These are phyloP conservation scores for Tautogolabrus adspersus DNA, from an alignment of 2,113 vertebrate species.

Conservation along the genomic window DNA sequence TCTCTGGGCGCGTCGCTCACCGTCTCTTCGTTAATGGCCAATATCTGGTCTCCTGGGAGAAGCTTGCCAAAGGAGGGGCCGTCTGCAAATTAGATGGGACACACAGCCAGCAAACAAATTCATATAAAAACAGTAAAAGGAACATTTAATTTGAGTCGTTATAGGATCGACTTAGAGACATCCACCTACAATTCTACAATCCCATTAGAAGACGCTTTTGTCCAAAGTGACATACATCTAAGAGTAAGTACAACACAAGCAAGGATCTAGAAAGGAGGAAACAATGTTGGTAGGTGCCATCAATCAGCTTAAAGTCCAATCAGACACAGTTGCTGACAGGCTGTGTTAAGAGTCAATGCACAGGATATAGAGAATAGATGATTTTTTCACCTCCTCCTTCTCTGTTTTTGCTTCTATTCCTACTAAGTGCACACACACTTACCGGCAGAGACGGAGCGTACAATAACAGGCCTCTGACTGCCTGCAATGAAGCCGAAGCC, in stretches of 20 bases:
- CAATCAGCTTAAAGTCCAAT: too few relatives aligned
- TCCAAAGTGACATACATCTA: too few relatives aligned
- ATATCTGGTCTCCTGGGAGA: constrained; percentile 95
- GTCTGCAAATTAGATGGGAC: constrained; percentile 78
- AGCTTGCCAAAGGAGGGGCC: constrained; percentile 97
- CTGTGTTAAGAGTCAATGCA: too few relatives aligned
- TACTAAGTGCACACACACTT: constrained; percentile 60
- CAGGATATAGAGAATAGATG: too few relatives aligned
- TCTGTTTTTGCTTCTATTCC: not conserved
- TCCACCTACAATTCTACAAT: too few relatives aligned
- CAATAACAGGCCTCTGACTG: constrained; percentile 94
- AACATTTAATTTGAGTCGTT: not conserved
- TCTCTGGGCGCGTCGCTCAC: constrained; percentile 95
- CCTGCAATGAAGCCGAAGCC: constrained; percentile 97
- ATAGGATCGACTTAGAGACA: not conserved
- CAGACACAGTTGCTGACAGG: too few relatives aligned
- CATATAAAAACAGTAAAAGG: constrained; percentile 5
- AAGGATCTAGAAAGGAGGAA: too few relatives aligned
- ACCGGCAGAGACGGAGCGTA: constrained; percentile 95
- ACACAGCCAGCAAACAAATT: constrained; percentile 27
- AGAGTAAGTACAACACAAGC: too few relatives aligned
- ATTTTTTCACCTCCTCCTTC: not conserved
- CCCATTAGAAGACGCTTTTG: too few relatives aligned
- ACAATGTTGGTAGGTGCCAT: too few relatives aligned
- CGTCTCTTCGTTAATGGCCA: constrained; percentile 95